A percentile compares a stretch with the other conserved stretches of the same genome.
phyloP scores from a whole-genome alignment of 2,113 vertebrate species.

The Cavia aperea region DNA sequence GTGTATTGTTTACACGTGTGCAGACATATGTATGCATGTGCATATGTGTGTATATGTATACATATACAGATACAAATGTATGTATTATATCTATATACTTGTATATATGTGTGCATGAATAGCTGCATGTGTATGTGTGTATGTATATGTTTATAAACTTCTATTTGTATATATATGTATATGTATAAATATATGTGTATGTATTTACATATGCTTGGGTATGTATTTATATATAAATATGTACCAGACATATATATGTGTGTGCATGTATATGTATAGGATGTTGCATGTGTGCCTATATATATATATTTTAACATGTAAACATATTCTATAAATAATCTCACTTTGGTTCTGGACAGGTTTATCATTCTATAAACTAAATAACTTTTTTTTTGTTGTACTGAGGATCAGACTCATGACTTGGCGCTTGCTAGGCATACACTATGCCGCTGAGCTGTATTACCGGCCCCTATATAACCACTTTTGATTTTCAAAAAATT shows the following conservation, averaged over 20 bases:
- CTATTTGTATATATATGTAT: background rate
- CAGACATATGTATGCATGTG: background rate
- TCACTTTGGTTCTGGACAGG: background rate
- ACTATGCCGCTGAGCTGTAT: no score
- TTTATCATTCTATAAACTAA: no score
- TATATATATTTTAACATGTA: background rate
- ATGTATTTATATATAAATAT: background rate
- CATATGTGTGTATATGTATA: no score
- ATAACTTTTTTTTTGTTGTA: no score
- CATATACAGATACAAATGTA: background rate
- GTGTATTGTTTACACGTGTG: background rate
- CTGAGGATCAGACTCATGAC: no score
- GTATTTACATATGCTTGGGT: background rate
- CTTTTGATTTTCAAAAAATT: background rate
- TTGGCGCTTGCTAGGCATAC: no score
- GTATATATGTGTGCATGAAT: background rate
- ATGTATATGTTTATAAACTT: background rate
- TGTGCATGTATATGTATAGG: background rate
- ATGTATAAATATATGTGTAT: background rate
- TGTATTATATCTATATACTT: background rate
- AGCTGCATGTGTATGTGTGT: background rate
- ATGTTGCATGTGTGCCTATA: background rate
- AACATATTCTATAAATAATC: no score
- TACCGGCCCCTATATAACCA: no score
- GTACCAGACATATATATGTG: background rate